Evolutionary conservation across 64 coral and sea anemone species (phyloP).

Genomic region (Pocillopora damicornis): DNA sequence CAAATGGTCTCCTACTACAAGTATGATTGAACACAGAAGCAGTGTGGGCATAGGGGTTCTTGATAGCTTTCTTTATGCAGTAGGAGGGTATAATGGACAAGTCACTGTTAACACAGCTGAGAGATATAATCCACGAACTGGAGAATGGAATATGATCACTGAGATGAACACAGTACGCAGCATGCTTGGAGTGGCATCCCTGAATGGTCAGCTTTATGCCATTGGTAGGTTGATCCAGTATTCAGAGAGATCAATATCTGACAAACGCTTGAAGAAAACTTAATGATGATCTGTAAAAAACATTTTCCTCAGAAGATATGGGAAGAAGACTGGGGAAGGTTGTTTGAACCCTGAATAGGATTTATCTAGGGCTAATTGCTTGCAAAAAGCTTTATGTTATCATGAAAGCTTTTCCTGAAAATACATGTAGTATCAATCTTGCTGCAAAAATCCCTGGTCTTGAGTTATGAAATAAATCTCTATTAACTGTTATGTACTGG

Average conservation of each 20-base stretch:
- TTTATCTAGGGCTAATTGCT: too few species aligned
- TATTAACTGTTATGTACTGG: too few species aligned
- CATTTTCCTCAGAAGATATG: too few species aligned
- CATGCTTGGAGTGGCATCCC: conserved; percentile 24
- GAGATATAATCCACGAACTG: conserved; percentile 82
- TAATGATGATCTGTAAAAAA: too few species aligned
- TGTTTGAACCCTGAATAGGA: too few species aligned
- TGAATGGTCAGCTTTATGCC: conserved; percentile 27
- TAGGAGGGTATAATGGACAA: conserved; percentile 95
- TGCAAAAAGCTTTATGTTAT: too few species aligned
- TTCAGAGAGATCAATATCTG: conserved; percentile 54
- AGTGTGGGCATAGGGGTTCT: conserved; percentile 83
- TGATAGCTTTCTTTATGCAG: conserved; percentile 83
- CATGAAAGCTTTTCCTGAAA: too few species aligned
- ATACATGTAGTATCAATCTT: too few species aligned
- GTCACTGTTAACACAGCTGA: conserved; percentile 83
- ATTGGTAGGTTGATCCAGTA: conserved; percentile 56
- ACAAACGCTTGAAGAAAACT: too few species aligned
- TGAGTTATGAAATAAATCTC: too few species aligned
- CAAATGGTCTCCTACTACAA: conserved; percentile 53
- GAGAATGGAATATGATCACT: conserved; percentile 59
- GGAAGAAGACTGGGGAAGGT: too few species aligned
- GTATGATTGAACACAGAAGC: conserved; percentile 95
- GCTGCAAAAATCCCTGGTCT: too few species aligned
- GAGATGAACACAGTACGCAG: conserved; percentile 19